A percentile compares a stretch with the other conserved stretches of the same genome.
phyloP scores from a whole-genome alignment of 2,888 invertebrate genomes.

The Leptura quadrifasciata region DNA sequence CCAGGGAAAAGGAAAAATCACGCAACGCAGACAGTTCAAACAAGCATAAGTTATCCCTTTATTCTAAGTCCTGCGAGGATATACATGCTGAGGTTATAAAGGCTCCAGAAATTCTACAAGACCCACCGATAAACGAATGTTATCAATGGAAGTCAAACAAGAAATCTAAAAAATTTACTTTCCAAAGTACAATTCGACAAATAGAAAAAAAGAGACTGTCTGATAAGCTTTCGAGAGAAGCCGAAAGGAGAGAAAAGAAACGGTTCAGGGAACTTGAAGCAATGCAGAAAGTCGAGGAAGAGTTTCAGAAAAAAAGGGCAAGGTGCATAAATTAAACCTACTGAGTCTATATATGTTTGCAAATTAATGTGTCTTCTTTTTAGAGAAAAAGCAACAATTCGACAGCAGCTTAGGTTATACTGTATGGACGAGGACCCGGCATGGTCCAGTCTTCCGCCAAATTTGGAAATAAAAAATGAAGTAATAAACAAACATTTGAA shows the following conservation, averaged over 20 bases:
- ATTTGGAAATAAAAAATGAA: slow-evolving; percentile 68
- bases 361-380: slow-evolving; percentile 46
- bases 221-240: slow-evolving; percentile 85
- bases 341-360: neutral
- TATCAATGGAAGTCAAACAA: slow-evolving; percentile 51
- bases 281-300: slow-evolving; percentile 90
- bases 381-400: slow-evolving; percentile 83
- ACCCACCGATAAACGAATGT: slow-evolving; percentile 61
- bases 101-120: slow-evolving; percentile 70
- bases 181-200: slow-evolving; percentile 90
- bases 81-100: slow-evolving; percentile 66
- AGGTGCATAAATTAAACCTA: slow-evolving; percentile 61
- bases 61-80: slow-evolving; percentile 75
- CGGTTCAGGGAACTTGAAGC: slow-evolving; percentile 86
- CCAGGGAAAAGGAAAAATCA: slow-evolving; percentile 42
- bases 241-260: slow-evolving; percentile 85
- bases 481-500: slow-evolving; percentile 49
- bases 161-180: slow-evolving; percentile 83
- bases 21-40: slow-evolving; percentile 19
- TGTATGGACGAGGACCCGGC: slow-evolving; percentile 79
- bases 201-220: slow-evolving; percentile 84
- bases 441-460: slow-evolving; percentile 77
- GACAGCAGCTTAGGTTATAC: slow-evolving; percentile 84
- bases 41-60: slow-evolving; percentile 56
- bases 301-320: slow-evolving; percentile 89